phyloP scores from a whole-genome alignment of 2,797 vertebrate genomes.

The Gila robusta region DNA sequence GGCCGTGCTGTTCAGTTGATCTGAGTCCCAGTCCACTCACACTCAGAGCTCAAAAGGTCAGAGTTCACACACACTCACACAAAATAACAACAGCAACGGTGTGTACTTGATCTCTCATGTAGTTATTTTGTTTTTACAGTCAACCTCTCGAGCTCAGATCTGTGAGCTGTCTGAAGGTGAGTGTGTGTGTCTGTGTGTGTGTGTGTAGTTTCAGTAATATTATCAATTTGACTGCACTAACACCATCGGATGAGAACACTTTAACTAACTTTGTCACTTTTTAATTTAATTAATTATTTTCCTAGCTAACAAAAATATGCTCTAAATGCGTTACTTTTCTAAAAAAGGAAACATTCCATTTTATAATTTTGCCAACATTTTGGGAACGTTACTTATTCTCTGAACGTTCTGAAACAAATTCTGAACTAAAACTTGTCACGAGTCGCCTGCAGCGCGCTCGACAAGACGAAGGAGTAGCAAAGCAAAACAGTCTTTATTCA shows the following conservation, averaged over 20 bases:
- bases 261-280: not conserved
- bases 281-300: not conserved
- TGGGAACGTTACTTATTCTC: too few species aligned
- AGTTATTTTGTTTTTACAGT: slow-evolving; percentile 64
- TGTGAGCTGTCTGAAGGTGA: slow-evolving; percentile 74
- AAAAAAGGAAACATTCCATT: not conserved
- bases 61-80: slow-evolving; percentile 26
- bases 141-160: slow-evolving; percentile 66
- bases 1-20: slow-evolving; percentile 79
- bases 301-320: not conserved
- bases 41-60: slow-evolving; percentile 70
- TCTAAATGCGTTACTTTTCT: not conserved
- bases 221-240: not conserved
- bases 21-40: slow-evolving; percentile 65
- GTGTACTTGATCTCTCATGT: not conserved
- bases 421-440: too few species aligned
- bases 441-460: too few species aligned
- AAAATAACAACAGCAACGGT: not conserved
- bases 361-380: too few species aligned
- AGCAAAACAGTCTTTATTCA: too few species aligned
- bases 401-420: too few species aligned
- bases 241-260: not conserved
- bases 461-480: too few species aligned
- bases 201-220: not conserved
- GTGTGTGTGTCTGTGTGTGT: slow-evolving; percentile 16